Evolutionary conservation across 1,140 invertebrate species (phyloP).

Genomic region (Maconellicoccus hirsutus): DNA sequence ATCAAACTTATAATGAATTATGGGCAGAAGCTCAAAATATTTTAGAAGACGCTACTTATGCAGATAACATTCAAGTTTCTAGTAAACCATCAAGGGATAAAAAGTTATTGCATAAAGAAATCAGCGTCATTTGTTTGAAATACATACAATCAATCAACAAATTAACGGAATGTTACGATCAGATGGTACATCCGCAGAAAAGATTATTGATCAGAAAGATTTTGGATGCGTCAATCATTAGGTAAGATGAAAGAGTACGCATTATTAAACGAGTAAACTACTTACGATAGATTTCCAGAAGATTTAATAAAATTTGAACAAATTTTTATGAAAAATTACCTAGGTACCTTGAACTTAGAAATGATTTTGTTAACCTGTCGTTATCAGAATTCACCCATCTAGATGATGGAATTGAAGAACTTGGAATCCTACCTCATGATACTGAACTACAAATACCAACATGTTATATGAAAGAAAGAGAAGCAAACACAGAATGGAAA

Average conservation of each 20-base stretch:
- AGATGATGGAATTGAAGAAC: conserved; percentile 56
- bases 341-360: conserved; percentile 60
- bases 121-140: conserved; percentile 56
- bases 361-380: conserved; percentile 76
- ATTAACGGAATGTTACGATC: conserved; percentile 73
- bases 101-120: conserved; percentile 41
- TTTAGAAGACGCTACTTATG: conserved; percentile 48
- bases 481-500: conserved; percentile 45
- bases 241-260: not conserved
- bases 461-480: conserved; percentile 54
- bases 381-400: conserved; percentile 75
- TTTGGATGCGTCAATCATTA: conserved; percentile 60
- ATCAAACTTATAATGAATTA: conserved; percentile 53
- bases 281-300: too few relatives aligned
- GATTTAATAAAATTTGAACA: too few relatives aligned
- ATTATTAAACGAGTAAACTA: too few relatives aligned
- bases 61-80: conserved; percentile 49
- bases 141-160: conserved; percentile 67
- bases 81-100: conserved; percentile 48
- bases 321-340: conserved; percentile 27
- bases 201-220: conserved; percentile 61
- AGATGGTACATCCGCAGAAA: conserved; percentile 87
- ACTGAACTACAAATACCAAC: conserved; percentile 42
- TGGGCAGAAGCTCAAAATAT: conserved; percentile 49
- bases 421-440: conserved; percentile 42